These are phyloP conservation scores for Osedax fenrisi DNA, from an alignment of 2,888 invertebrate species.

Conservation along the genomic window DNA sequence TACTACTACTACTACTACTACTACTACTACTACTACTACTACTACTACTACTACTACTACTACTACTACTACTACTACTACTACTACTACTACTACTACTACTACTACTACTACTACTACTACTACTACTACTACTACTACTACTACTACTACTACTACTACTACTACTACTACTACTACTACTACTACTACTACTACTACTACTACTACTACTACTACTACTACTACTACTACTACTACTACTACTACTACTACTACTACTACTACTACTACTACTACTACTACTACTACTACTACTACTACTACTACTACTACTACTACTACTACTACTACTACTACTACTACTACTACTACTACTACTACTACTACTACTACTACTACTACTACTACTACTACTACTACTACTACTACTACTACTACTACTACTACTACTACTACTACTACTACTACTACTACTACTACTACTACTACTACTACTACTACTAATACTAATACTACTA, in stretches of 20 bases:
- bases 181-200: slow-evolving; percentile 2
- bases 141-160: slow-evolving; percentile 2
- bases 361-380: too few relatives aligned
- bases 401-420: too few relatives aligned
- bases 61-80: neutral
- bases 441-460: slow-evolving; percentile 2
- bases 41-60: slow-evolving; percentile 2
- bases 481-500: too few relatives aligned
- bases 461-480: slow-evolving; percentile 2
- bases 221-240: slow-evolving; percentile 2
- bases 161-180: slow-evolving; percentile 2
- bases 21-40: neutral
- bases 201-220: slow-evolving; percentile 2
- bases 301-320: too few relatives aligned
- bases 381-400: too few relatives aligned
- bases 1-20: neutral
- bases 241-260: slow-evolving; percentile 2
- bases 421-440: neutral
- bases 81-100: neutral
- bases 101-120: neutral
- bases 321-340: too few relatives aligned
- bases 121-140: slow-evolving; percentile 2
- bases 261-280: slow-evolving; percentile 2
- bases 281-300: slow-evolving; percentile 2
- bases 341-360: too few relatives aligned